phyloP scores from a whole-genome alignment of 2,888 invertebrate genomes.

The Phasia obesa region DNA sequence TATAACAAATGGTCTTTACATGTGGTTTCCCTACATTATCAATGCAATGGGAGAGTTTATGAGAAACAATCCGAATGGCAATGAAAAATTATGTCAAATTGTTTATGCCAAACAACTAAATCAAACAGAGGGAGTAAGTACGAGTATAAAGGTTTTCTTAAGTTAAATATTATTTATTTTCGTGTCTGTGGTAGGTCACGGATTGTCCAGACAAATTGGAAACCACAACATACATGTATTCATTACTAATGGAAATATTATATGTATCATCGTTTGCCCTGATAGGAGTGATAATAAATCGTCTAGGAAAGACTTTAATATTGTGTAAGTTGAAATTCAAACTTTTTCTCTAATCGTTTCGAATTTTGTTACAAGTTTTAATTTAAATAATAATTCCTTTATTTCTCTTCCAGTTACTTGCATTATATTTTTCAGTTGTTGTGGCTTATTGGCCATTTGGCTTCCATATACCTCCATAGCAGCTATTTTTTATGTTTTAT shows the following conservation, averaged over 20 bases:
- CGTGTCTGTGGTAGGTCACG: slow-evolving; percentile 58
- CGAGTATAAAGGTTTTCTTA: background rate
- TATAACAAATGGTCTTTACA: slow-evolving; percentile 78
- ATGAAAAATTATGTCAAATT: slow-evolving; percentile 76
- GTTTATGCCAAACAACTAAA: slow-evolving; percentile 73
- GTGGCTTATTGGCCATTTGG: slow-evolving; percentile 74
- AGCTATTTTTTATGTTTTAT: slow-evolving; percentile 76
- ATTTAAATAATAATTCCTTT: too few species aligned
- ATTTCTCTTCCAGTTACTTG: slow-evolving; percentile 72
- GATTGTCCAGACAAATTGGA: slow-evolving; percentile 75
- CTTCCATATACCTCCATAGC: slow-evolving; percentile 74
- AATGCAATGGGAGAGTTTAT: slow-evolving; percentile 77
- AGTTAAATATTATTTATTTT: background rate
- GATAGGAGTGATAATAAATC: slow-evolving; percentile 77
- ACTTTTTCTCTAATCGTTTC: too few species aligned
- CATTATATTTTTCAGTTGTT: slow-evolving; percentile 73
- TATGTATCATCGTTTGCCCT: slow-evolving; percentile 76
- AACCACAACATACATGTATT: slow-evolving; percentile 75
- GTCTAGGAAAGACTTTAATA: slow-evolving; percentile 77
- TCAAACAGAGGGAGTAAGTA: slow-evolving; percentile 45
- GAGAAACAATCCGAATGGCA: slow-evolving; percentile 73
- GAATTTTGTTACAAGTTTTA: too few species aligned
- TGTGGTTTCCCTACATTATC: slow-evolving; percentile 80
- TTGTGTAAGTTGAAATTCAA: slow-evolving; percentile 72
- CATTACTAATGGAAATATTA: slow-evolving; percentile 76